phyloP scores from a whole-genome alignment of 2,113 vertebrate species.

The Entelurus aequoreus region DNA sequence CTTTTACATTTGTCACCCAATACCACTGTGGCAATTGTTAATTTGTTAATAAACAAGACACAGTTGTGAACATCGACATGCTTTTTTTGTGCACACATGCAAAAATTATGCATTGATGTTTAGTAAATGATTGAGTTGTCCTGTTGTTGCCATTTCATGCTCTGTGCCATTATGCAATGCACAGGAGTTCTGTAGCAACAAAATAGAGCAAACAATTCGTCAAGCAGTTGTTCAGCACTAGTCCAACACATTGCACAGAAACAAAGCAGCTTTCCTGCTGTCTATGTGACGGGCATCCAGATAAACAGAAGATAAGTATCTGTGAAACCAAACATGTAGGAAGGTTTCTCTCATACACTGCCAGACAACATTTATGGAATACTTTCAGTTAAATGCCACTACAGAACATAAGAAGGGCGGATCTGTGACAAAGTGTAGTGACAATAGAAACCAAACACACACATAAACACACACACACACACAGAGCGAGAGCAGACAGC shows the following conservation, averaged over 20 bases:
- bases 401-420: slow-evolving; percentile 31
- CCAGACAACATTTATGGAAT: slow-evolving; percentile 20
- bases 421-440: slow-evolving; percentile 12
- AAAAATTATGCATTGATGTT: too few species aligned
- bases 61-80: too few species aligned
- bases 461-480: slow-evolving; percentile 3
- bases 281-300: slow-evolving; percentile 6
- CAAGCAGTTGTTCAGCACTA: background rate
- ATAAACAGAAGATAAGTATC: slow-evolving; percentile 23
- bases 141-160: too few species aligned
- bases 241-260: background rate
- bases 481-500: background rate
- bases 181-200: background rate
- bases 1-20: too few species aligned
- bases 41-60: too few species aligned
- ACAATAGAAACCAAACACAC: slow-evolving; percentile 16
- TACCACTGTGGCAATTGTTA: too few species aligned
- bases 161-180: background rate
- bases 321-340: slow-evolving; percentile 32
- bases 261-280: background rate
- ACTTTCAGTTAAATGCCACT: slow-evolving; percentile 8
- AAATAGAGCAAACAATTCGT: background rate
- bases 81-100: too few species aligned
- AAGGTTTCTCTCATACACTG: slow-evolving; percentile 7
- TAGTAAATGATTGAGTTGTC: too few species aligned